Evolutionary conservation across 2,797 vertebrate genomes (phyloP).

Genomic region (Crenuchus spilurus): DNA sequence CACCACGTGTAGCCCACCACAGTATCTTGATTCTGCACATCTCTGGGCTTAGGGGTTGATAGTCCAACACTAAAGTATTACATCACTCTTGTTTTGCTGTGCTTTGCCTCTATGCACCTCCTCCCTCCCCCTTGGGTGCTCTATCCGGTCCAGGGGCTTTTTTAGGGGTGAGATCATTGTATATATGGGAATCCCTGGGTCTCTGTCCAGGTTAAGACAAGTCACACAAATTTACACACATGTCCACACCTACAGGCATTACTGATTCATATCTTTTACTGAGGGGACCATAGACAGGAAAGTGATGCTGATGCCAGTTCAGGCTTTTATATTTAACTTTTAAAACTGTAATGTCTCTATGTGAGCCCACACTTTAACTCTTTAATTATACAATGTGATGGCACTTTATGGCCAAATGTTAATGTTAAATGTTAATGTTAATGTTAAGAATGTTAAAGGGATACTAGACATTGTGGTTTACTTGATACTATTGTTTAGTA

Average conservation of each 20-base stretch:
- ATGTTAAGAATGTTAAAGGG: too few relatives aligned
- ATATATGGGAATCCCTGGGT: constrained; percentile 25
- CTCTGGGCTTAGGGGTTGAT: constrained; percentile 31
- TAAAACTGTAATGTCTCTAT: not conserved
- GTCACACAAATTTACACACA: not conserved
- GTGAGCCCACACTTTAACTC: not conserved
- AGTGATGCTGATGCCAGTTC: not conserved
- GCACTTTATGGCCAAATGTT: too few relatives aligned
- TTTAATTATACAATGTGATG: not conserved
- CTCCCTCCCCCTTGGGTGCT: constrained; percentile 21
- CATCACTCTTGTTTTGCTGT: constrained; percentile 45
- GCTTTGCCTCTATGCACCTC: constrained; percentile 24
- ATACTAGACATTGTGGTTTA: too few relatives aligned
- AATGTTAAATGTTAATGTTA: too few relatives aligned
- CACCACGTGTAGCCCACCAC: too few relatives aligned
- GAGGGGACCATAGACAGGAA: not conserved
- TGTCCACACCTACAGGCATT: not conserved
- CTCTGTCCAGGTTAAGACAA: constrained; percentile 24
- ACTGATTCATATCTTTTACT: not conserved
- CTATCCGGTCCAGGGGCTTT: constrained; percentile 37
- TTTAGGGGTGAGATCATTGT: constrained; percentile 44
- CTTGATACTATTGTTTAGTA: too few relatives aligned
- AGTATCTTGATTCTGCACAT: constrained; percentile 41
- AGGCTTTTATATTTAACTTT: not conserved
- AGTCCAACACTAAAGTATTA: constrained; percentile 40